Evolutionary conservation across 1,140 invertebrate species (phyloP).

Genomic region (Nixonia krombeini): DNA sequence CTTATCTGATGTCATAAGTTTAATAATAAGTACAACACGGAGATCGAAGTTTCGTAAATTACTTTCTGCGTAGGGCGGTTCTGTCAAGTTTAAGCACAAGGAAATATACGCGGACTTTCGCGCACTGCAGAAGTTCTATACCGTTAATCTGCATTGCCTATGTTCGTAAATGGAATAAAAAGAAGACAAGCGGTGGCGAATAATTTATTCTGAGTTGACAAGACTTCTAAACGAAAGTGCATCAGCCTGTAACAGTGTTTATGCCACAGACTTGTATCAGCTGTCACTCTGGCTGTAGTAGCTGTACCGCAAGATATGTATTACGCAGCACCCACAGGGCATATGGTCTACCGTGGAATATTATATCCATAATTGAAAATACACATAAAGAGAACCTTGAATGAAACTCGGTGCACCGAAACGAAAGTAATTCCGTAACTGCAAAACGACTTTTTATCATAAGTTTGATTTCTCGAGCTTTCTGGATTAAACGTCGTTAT

Average conservation of each 20-base stretch:
- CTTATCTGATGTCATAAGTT: conserved; percentile 41
- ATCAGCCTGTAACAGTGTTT: conserved; percentile 1
- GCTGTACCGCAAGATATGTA: conserved; percentile 37
- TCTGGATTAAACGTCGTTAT: too few relatives aligned
- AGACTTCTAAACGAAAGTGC: conserved; percentile 23
- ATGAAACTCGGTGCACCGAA: too few relatives aligned
- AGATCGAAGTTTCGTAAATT: conserved; percentile 46
- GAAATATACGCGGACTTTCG: conserved; percentile 31
- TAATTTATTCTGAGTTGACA: conserved; percentile 37
- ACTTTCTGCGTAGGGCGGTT: conserved; percentile 32
- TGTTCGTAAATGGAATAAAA: conserved; percentile 21
- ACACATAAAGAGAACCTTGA: too few relatives aligned
- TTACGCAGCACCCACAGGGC: conserved; percentile 16
- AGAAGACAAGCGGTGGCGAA: conserved; percentile 25
- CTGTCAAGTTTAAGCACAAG: conserved; percentile 21
- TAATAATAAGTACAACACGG: conserved; percentile 40
- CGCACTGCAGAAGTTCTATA: neutral
- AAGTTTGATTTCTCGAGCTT: too few relatives aligned
- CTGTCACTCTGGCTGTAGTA: conserved; percentile 35
- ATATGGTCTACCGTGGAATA: too few relatives aligned
- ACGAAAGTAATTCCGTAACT: too few relatives aligned
- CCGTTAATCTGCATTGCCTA: neutral
- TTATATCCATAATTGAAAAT: too few relatives aligned
- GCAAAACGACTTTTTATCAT: too few relatives aligned
- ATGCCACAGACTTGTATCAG: conserved; percentile 14